Evolutionary conservation across 2,113 vertebrate species (phyloP), one percentile per base, ranked within the genome.

Genomic region (Neomonachus schauinslandi): DNA sequence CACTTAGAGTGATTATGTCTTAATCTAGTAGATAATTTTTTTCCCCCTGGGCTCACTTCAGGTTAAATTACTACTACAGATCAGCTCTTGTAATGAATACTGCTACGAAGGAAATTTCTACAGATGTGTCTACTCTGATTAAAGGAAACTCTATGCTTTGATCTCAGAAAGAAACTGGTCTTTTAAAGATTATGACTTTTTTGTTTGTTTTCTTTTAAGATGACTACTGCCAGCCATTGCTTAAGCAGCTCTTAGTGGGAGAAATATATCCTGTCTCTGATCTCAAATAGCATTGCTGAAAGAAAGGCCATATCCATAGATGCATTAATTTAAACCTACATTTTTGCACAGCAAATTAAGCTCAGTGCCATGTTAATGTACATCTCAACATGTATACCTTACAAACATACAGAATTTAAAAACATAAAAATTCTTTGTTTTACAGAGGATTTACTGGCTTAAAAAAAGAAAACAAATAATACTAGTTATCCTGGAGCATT

Each of bases 351-450:
- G 49, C 22, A 67, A 94, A 89, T 36, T 55, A 88, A 94, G 46
- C 22, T 91, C 71, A 55, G 49, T 93, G 33, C 6, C 49, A 95
- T 59, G 7, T 49, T 95, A 71, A 82, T 36, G 80, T 84, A 85
- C 7, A 97, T 76, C 26, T 57, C 3, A 85, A 90, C 2, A 69
- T 18, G 31, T 92, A 18, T 57, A 83, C 13, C 39, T 95, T 93
- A 79, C 5, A 92, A 94, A 83, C 21, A 55, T 15, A 12, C 39
- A 21, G 9, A 2, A 2, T 39, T 94, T 95, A 76, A 89, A 88
- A 93, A 90, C 10, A 91, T 39, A 87, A 84, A 88, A 33, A 81
- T 63, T 65, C 26, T 61, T 91, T 92, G 55, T 81, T 97, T 97
- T 77, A 81, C 51, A 86, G 95, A 96, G 13, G 7, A 82, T 53